Base-by-base conservation (phyloP, 2,888 invertebrate genomes). In the Oasisia sp. region DNA sequence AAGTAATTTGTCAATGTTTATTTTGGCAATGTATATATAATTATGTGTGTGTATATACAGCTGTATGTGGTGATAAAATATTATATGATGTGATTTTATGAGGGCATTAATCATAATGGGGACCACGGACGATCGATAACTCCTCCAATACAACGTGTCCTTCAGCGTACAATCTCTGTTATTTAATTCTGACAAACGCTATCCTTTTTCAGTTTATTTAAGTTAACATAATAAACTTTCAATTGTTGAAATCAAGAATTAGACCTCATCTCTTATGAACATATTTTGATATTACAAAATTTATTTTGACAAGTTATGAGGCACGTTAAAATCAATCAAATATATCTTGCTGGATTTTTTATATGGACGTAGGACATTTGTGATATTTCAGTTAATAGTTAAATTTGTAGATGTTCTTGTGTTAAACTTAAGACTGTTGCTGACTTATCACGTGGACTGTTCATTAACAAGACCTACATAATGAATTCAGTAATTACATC, bases 321-420 rank as follows among this genome's bases (percentile, higher is more conserved):
- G 74, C 50, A 50, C 14, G 50, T 50, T 50, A 50, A 9, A 14
- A 50, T 74, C n/a, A 5, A 74, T 74, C n/a, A 74, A 74, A 74
- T 19, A 74, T n/a, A n/a, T 74, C 74, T 19, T 27, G 74, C 27
- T 27, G 74, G 19, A 74, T 74, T n/a, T 74, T 7, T 74, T 74
- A 74, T 27, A 7, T 5, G 74, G 50, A 50, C 8, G 27, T 7
- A 14, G 14, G 19, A 74, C 27, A 27, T 74, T 7, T 74, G 74
- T 74, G 74, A 74, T 74, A 74, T 74, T 74, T 74, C 74, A 74
- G 27, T 74, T 27, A 74, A 74, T n/a, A 74, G 74, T 74, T 74
- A 19, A n/a, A n/a, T 74, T 74, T 74, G 74, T 27, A 74, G 19
- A 74, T n/a, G 19, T n/a, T 74, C 7, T 74, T 7, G 27, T 19